Conservation (phyloP, 2,888 invertebrate species). For the Aquatica leii region DNA sequence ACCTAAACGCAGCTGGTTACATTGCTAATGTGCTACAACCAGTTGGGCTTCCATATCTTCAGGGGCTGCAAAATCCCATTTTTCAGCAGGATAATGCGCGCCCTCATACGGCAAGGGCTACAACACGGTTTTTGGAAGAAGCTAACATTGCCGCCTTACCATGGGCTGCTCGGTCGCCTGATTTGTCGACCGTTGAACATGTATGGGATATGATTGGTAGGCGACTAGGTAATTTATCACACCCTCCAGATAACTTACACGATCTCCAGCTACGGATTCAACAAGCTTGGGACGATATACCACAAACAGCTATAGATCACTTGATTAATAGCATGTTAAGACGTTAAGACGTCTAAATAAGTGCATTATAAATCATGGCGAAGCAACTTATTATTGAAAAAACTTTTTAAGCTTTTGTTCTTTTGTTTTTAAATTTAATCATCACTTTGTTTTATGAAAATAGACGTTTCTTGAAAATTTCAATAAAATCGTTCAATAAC, state of each 20-base stretch:
- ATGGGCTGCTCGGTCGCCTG: conserved; percentile 5
- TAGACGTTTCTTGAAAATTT: too few relatives aligned
- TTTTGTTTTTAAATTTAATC: too few relatives aligned
- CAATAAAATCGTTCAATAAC: too few relatives aligned
- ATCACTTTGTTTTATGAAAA: too few relatives aligned
- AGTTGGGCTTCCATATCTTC: too few relatives aligned
- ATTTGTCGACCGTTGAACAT: neutral
- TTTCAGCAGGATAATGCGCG: too few relatives aligned
- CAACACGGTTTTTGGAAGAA: neutral
- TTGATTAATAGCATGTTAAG: too few relatives aligned
- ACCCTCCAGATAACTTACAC: conserved; percentile 7
- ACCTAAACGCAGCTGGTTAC: too few relatives aligned
- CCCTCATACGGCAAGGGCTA: conserved; percentile 5
- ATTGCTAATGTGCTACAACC: conserved; percentile 2
- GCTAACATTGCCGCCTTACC: neutral
- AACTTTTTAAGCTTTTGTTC: too few relatives aligned
- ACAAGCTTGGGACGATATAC: neutral
- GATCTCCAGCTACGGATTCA: neutral
- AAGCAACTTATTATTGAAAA: neutral
- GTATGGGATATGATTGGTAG: conserved; percentile 8
- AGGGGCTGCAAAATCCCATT: too few relatives aligned
- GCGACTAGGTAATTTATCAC: neutral
- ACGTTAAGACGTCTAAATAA: too few relatives aligned
- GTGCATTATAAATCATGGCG: neutral
- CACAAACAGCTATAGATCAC: too few relatives aligned